phyloP scores from a whole-genome alignment of 2,888 invertebrate species.

The Ectemnius cavifrons region DNA sequence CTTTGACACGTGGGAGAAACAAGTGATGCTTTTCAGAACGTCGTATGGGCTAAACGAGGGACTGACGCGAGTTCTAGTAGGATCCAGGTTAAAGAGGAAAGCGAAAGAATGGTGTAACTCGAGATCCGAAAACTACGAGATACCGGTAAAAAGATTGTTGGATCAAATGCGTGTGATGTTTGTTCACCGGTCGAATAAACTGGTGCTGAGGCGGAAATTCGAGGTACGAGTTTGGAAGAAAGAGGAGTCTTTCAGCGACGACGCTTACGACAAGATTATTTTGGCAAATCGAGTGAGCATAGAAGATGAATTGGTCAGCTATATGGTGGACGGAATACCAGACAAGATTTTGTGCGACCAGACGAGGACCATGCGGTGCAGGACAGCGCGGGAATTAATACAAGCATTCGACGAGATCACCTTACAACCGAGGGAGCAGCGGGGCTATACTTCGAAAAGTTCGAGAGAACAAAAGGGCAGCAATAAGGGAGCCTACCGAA shows the following conservation, averaged over 20 bases:
- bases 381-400: neutral
- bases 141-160: neutral
- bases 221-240: constrained; percentile 13
- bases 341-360: constrained; percentile 3
- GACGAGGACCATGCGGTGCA: constrained; percentile 12
- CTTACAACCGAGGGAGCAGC: neutral
- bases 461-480: too few relatives aligned
- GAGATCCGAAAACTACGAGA: too few relatives aligned
- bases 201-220: constrained; percentile 13
- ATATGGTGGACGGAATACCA: constrained; percentile 8
- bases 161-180: constrained; percentile 12
- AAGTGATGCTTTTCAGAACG: too few relatives aligned
- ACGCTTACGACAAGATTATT: constrained; percentile 16
- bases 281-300: constrained; percentile 10
- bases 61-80: too few relatives aligned
- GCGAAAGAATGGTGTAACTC: too few relatives aligned
- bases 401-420: constrained; percentile 18
- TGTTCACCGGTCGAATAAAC: constrained; percentile 8
- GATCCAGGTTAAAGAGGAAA: too few relatives aligned
- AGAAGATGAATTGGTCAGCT: constrained; percentile 10
- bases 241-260: constrained; percentile 6
- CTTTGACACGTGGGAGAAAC: too few relatives aligned
- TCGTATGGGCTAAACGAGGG: too few relatives aligned
- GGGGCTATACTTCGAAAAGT: too few relatives aligned
- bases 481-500: too few relatives aligned